Evolutionary conservation across 2,113 vertebrate genomes (phyloP), one percentile per base, ranked within the genome.

Genomic region (Elanoides forficatus): DNA sequence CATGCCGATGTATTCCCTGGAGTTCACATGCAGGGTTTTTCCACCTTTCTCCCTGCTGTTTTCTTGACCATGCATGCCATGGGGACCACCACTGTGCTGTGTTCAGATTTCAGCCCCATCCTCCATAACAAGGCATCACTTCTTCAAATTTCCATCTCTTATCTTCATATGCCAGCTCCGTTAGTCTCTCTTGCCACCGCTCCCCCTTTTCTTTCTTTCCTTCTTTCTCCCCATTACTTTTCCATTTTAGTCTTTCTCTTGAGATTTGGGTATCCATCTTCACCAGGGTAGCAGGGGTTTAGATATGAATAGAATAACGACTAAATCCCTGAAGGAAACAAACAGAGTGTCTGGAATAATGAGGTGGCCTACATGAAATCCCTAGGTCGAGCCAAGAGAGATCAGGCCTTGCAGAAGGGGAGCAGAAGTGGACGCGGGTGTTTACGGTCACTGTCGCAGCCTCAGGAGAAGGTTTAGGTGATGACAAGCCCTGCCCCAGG

Each of bases 1-100:
- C 30, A 17, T 7, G 26, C 13, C 1, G 0, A 42, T 3, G 22
- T 1, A 7, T 1, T 27, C 40, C 65, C 62, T 34, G 40, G 29
- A 72, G 86, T 10, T 42, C 67, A n/a, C 8, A 0, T 0, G 1
- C 7, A 40, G 42, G 10, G 5, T 12, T 75, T 72, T 76, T 53
- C 68, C 47, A 68, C 40, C 43, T 19, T 20, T 29, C 55, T 63
- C 62, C 62, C 71, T 36, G 42, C n/a, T 32, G 4, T 13, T 27
- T 26, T 42, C 79, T 55, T 38, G 6, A 30, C 73, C 43, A 2
- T 1, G 4, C 43, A 2, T 2, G 4, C 53, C 29, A 4, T 0
- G 19, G 59, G 34, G 34, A 78, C 32, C 47, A 82, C 9, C 45
- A 7, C 34, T 11, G 55, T 8, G 48, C 43, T 11, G 1, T 4